phyloP scores from a whole-genome alignment of 2,797 vertebrate species.

The Tauraco hartlaubi region DNA sequence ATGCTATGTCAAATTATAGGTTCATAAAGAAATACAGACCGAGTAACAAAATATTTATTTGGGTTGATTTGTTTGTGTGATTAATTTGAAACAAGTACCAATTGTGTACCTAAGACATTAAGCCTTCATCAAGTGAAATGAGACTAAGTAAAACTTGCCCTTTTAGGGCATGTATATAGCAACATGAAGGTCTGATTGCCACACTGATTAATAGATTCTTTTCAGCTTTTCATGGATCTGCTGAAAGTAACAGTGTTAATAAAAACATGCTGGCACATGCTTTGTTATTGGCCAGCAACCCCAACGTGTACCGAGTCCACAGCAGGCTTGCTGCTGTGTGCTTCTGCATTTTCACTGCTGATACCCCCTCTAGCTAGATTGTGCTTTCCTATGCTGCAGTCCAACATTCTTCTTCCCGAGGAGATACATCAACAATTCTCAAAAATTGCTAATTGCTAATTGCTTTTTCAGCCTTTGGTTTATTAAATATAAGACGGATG shows the following conservation, averaged over 20 bases:
- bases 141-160: not conserved
- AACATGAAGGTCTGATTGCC: not conserved
- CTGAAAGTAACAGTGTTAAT: not conserved
- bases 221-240: not conserved
- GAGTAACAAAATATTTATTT: not conserved
- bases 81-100: not conserved
- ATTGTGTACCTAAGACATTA: not conserved
- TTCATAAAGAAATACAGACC: not conserved
- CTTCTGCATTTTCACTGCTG: not conserved
- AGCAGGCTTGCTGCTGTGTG: not conserved
- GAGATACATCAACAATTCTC: not conserved
- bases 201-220: not conserved
- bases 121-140: not conserved
- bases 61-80: not conserved
- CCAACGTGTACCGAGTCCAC: fast-evolving
- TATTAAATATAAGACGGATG: not conserved
- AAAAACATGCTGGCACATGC: not conserved
- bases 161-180: not conserved
- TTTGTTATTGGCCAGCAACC: not conserved
- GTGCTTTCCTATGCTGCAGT: not conserved
- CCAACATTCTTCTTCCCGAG: not conserved
- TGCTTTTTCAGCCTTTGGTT: not conserved
- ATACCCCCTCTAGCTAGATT: not conserved
- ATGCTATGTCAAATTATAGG: not conserved
- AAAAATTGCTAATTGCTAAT: not conserved